A percentile compares a stretch with the other conserved stretches of the same genome.
These are phyloP conservation scores for Drosophila subpulchrella DNA, from an alignment of 1,140 invertebrate species.

Conservation along the genomic window DNA sequence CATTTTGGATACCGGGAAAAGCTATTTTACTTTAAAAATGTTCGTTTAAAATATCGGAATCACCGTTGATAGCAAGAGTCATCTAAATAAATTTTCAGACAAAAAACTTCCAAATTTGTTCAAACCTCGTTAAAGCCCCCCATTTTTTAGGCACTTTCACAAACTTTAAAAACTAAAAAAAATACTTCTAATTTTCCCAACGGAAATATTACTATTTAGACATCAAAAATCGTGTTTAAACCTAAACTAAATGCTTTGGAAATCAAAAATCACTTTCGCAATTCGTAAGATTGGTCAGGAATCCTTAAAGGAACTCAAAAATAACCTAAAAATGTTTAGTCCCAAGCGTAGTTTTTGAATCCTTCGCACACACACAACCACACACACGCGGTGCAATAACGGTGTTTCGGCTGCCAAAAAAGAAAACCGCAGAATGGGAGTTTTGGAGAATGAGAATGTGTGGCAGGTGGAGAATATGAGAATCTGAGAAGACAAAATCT, in stretches of 20 bases:
- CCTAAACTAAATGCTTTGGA: too few relatives aligned
- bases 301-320: background rate
- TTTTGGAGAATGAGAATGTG: constrained; percentile 31
- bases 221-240: too few relatives aligned
- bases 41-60: too few relatives aligned
- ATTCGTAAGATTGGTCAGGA: background rate
- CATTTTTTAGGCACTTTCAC: too few relatives aligned
- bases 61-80: too few relatives aligned
- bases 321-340: constrained; percentile 13
- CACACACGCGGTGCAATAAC: constrained; percentile 27
- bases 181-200: too few relatives aligned
- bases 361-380: constrained; percentile 13
- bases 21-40: too few relatives aligned
- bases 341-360: constrained; percentile 12
- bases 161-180: background rate
- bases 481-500: constrained; percentile 26
- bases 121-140: too few relatives aligned
- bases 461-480: constrained; percentile 26
- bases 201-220: too few relatives aligned
- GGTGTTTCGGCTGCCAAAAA: constrained; percentile 25
- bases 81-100: too few relatives aligned
- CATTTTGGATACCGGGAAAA: too few relatives aligned
- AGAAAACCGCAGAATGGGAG: constrained; percentile 21
- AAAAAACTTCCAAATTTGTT: too few relatives aligned
- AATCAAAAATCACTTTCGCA: background rate